phyloP scores from a whole-genome alignment of 37 sponge, comb jelly and placozoan genomes.

The Lycopodina hypogea region DNA sequence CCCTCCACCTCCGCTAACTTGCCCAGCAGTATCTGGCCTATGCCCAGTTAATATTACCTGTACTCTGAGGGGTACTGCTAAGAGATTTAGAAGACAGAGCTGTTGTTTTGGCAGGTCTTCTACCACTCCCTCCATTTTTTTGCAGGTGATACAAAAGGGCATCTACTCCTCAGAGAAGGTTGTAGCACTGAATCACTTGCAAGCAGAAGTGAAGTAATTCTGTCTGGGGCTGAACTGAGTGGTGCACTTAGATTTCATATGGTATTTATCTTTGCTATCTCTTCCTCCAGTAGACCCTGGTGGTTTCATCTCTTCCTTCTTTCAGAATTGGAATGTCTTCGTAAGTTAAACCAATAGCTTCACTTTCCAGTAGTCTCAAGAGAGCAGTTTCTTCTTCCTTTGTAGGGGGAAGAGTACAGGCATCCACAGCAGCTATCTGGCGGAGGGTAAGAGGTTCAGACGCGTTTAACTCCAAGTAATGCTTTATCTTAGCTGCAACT shows the following conservation, averaged over 20 bases:
- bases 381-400: background rate
- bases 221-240: no score
- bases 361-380: background rate
- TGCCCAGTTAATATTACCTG: no score
- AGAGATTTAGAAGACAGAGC: no score
- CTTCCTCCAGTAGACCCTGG: background rate
- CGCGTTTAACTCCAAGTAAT: background rate
- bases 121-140: no score
- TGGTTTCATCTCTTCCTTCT: background rate
- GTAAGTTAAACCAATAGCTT: background rate
- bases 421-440: background rate
- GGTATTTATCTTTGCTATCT: background rate
- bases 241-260: no score
- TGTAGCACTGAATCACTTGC: background rate
- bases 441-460: slow-evolving; percentile 2
- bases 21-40: slow-evolving; percentile 80
- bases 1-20: slow-evolving; percentile 77
- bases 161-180: background rate
- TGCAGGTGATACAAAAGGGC: no score
- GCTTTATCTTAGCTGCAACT: no score
- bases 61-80: no score
- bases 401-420: background rate
- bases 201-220: no score
- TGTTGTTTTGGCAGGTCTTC: no score
- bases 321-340: background rate